Percentiles rank a stretch among this genome's conserved stretches.
These are phyloP conservation scores for Leistus spinibarbis DNA, from an alignment of 2,888 invertebrate genomes.

Conservation along the genomic window DNA sequence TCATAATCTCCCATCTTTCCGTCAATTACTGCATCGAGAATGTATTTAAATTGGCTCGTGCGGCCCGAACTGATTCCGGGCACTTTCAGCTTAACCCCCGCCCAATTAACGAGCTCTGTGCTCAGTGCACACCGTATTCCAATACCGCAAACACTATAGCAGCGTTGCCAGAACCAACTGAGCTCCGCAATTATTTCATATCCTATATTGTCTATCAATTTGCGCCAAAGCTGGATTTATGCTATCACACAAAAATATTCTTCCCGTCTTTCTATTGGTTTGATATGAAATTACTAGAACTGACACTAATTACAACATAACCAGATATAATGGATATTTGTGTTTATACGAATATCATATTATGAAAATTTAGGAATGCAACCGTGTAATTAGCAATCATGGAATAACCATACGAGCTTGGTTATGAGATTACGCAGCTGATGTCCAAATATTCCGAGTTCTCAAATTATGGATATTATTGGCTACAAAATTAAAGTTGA, in stretches of 20 bases:
- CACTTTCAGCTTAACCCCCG: conserved; percentile 43
- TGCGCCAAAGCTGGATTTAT: background rate
- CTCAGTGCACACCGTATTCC: conserved; percentile 19
- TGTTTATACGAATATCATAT: too few relatives aligned
- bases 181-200: conserved; percentile 48
- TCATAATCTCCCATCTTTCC: conserved; percentile 53
- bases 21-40: conserved; percentile 52
- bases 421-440: too few relatives aligned
- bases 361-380: too few relatives aligned
- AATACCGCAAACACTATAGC: background rate
- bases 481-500: too few relatives aligned
- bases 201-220: conserved; percentile 49
- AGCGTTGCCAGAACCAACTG: background rate
- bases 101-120: conserved; percentile 52
- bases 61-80: conserved; percentile 44
- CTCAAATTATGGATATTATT: too few relatives aligned
- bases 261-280: too few relatives aligned
- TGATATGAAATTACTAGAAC: background rate
- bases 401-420: too few relatives aligned
- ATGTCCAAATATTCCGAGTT: too few relatives aligned
- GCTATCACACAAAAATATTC: background rate
- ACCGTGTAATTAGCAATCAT: too few relatives aligned
- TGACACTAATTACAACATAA: too few relatives aligned
- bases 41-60: conserved; percentile 52
- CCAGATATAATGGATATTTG: too few relatives aligned